Conservation (phyloP, 2,113 vertebrate species). For the Ascaphus truei region DNA sequence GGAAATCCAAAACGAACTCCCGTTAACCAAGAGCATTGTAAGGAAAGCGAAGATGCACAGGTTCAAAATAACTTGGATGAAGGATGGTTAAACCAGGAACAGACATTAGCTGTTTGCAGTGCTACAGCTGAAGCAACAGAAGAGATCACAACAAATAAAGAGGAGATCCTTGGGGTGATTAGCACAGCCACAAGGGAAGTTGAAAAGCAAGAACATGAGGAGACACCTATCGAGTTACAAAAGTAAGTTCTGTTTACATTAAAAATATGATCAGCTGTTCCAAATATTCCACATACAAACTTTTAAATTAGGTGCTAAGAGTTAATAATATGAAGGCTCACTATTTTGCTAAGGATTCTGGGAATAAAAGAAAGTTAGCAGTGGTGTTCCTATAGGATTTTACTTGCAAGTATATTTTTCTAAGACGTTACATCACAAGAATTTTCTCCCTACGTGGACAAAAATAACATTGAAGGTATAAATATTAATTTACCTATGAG, state of each 20-base stretch:
- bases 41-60: conserved; percentile 48
- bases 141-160: conserved; percentile 24
- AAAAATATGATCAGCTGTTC: too few relatives aligned
- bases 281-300: too few relatives aligned
- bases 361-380: too few relatives aligned
- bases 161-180: not conserved
- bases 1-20: conserved; percentile 51
- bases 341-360: too few relatives aligned
- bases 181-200: conserved; percentile 10
- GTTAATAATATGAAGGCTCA: too few relatives aligned
- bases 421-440: too few relatives aligned
- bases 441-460: too few relatives aligned
- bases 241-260: conserved; percentile 60
- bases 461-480: too few relatives aligned
- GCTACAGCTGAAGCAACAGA: conserved; percentile 16
- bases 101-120: not conserved
- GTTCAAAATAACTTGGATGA: conserved; percentile 19
- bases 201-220: conserved; percentile 41
- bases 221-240: conserved; percentile 32
- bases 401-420: too few relatives aligned
- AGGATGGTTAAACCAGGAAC: not conserved
- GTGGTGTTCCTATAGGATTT: too few relatives aligned
- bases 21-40: conserved; percentile 47
- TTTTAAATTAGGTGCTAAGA: too few relatives aligned
- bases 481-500: too few relatives aligned